A percentile compares a stretch with the other conserved stretches of the same genome.
These are phyloP conservation scores for Coelogynopora nodosa DNA, from an alignment of 2,888 invertebrate species.

Conservation along the genomic window DNA sequence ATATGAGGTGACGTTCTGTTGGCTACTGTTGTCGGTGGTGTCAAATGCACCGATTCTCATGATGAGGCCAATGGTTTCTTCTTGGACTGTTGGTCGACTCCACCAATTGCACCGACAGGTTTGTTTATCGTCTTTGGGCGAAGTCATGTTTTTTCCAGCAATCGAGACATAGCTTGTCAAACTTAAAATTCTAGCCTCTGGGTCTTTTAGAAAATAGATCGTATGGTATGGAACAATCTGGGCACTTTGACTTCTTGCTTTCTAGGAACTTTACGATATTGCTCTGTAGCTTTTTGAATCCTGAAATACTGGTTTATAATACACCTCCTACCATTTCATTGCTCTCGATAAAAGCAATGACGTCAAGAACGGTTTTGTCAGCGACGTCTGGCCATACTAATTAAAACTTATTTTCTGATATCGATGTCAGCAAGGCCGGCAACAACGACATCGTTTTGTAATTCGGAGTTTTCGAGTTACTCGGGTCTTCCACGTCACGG, in stretches of 20 bases:
- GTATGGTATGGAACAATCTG: neutral
- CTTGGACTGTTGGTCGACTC: neutral
- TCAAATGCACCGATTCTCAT: neutral
- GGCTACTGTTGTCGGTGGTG: neutral
- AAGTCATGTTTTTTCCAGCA: neutral
- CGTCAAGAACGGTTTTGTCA: neutral
- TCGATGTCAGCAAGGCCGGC: conserved; percentile 11
- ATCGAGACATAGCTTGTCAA: neutral
- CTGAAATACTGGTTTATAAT: neutral
- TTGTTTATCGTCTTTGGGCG: neutral
- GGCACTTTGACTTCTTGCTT: neutral
- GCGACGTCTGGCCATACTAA: neutral
- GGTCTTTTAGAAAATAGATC: neutral
- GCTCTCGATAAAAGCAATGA: neutral
- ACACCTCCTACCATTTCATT: neutral
- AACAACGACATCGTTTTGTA: neutral
- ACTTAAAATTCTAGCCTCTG: neutral
- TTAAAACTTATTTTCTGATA: neutral
- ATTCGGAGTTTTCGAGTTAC: no score
- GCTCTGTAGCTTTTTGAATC: neutral
- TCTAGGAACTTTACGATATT: neutral
- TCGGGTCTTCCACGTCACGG: no score
- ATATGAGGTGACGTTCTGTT: neutral
- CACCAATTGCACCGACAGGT: neutral
- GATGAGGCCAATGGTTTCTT: neutral